These are phyloP conservation scores for Clarias macrocephalus DNA, from an alignment of 2,113 vertebrate species.

Conservation along the genomic window DNA sequence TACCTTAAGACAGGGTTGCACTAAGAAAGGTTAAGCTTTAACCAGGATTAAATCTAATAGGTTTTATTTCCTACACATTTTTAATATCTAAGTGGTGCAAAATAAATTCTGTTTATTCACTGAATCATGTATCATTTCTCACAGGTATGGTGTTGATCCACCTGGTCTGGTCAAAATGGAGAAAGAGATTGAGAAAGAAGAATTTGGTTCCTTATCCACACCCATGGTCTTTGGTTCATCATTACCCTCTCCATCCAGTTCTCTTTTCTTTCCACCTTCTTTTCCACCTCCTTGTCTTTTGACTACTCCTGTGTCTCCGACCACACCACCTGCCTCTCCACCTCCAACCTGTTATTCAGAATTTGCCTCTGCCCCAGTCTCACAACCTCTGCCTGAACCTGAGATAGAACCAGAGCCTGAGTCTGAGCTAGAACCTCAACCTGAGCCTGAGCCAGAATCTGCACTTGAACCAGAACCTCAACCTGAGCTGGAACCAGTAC, in stretches of 20 bases:
- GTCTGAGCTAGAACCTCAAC: background rate
- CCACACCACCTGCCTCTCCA: slow-evolving; percentile 51
- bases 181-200: slow-evolving; percentile 92
- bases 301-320: slow-evolving; percentile 49
- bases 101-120: background rate
- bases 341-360: slow-evolving; percentile 47
- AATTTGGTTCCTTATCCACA: slow-evolving; percentile 80
- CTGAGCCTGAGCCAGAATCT: background rate
- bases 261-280: slow-evolving; percentile 52
- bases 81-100: background rate
- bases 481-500: no score
- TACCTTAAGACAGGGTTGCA: background rate
- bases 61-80: background rate
- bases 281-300: slow-evolving; percentile 33
- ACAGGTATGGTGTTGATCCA: slow-evolving; percentile 91
- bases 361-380: slow-evolving; percentile 37
- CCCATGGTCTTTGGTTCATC: slow-evolving; percentile 62
- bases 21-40: background rate
- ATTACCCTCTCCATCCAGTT: slow-evolving; percentile 57
- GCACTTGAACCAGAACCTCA: no score
- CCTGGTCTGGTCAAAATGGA: slow-evolving; percentile 93
- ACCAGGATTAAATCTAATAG: background rate
- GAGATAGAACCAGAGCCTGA: background rate
- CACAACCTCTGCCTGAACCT: slow-evolving; percentile 27
- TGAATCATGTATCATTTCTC: slow-evolving; percentile 14